Evolutionary conservation across 2,888 invertebrate species (phyloP).

Genomic region (Callosobruchus maculatus): DNA sequence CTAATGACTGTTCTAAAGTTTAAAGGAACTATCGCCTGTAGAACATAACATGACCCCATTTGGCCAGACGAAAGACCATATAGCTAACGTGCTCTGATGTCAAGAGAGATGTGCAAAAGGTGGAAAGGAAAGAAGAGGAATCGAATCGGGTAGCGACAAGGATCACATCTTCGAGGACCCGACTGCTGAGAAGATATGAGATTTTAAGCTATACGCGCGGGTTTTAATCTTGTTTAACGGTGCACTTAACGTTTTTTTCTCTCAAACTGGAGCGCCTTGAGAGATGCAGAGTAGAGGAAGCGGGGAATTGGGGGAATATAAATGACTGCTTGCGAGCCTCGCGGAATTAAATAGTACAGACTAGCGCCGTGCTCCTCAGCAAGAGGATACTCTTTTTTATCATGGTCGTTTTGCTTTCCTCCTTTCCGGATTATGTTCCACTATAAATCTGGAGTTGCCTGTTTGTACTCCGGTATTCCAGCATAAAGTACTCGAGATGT

Average conservation of each 20-base stretch:
- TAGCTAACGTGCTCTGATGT: neutral
- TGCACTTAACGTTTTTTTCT: slow-evolving; percentile 23
- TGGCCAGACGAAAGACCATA: neutral
- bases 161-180: slow-evolving; percentile 8
- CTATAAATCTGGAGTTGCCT: neutral
- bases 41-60: too few species aligned
- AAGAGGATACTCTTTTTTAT: neutral
- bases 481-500: neutral
- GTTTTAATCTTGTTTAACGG: slow-evolving; percentile 41
- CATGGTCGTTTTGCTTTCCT: neutral
- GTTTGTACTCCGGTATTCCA: neutral
- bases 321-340: neutral
- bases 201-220: slow-evolving; percentile 19
- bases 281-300: neutral
- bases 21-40: too few species aligned
- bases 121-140: neutral
- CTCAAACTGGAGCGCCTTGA: neutral
- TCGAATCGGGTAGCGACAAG: slow-evolving; percentile 2
- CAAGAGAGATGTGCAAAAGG: neutral
- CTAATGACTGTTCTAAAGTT: too few species aligned
- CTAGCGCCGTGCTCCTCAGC: neutral
- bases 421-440: neutral
- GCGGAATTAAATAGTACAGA: neutral
- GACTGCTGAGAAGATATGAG: slow-evolving; percentile 3
- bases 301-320: neutral